phyloP scores from a whole-genome alignment of 2,888 invertebrate species.

The Syritta pipiens region DNA sequence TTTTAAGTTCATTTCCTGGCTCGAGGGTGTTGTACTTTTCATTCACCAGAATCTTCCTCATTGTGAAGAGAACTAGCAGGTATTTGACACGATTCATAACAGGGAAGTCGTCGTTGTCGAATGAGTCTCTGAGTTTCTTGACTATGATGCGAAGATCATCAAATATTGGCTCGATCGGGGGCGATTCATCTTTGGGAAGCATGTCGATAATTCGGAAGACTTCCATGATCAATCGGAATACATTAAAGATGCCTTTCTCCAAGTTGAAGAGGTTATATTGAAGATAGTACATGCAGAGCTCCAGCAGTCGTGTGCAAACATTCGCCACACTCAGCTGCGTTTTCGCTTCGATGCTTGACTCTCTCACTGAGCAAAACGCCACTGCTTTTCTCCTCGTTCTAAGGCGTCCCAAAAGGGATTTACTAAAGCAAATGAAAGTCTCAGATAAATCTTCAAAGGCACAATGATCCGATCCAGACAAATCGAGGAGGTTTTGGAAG shows the following conservation, averaged over 20 bases:
- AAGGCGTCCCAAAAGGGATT: conserved; percentile 71
- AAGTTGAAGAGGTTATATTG: conserved; percentile 54
- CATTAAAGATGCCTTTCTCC: conserved; percentile 56
- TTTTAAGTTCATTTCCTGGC: conserved; percentile 63
- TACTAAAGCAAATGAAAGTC: conserved; percentile 70
- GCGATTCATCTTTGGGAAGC: conserved; percentile 50
- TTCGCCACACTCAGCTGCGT: conserved; percentile 71
- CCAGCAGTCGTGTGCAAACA: conserved; percentile 71
- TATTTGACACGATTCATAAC: conserved; percentile 73
- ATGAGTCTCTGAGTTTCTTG: conserved; percentile 54
- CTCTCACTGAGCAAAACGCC: conserved; percentile 45
- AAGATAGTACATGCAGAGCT: conserved; percentile 67
- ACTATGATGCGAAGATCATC: conserved; percentile 64
- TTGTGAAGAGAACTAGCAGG: conserved; percentile 71
- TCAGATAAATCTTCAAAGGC: conserved; percentile 70
- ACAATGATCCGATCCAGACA: conserved; percentile 70
- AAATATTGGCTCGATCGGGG: conserved; percentile 48
- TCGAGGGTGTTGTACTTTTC: conserved; percentile 50
- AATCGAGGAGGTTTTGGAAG: conserved; percentile 72
- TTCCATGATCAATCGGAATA: conserved; percentile 60
- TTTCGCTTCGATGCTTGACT: conserved; percentile 22
- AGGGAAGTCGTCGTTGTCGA: conserved; percentile 63
- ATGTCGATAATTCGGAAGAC: conserved; percentile 65
- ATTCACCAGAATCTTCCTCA: conserved; percentile 66
- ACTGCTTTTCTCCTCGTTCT: conserved; percentile 68